Evolutionary conservation across 2,113 vertebrate genomes (phyloP).

Genomic region (Blennius ocellaris): DNA sequence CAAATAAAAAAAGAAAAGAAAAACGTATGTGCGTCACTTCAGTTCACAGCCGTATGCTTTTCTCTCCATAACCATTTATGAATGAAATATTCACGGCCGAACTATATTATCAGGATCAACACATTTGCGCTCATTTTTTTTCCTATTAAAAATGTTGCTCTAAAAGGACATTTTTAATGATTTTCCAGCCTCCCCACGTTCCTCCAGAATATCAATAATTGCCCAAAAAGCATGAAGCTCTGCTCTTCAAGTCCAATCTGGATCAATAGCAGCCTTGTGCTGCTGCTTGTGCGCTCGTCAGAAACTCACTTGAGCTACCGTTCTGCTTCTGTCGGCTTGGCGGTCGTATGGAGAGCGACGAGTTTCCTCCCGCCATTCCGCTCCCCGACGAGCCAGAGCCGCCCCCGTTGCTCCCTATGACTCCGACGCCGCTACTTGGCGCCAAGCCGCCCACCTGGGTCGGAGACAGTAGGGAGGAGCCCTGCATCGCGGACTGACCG

Average conservation of each 20-base stretch:
- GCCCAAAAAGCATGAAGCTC: no score
- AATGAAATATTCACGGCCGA: no score
- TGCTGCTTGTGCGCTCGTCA: neutral
- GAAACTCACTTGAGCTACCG: slow-evolving; percentile 87
- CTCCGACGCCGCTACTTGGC: slow-evolving; percentile 67
- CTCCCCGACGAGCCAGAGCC: slow-evolving; percentile 57
- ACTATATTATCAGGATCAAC: no score
- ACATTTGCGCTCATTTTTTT: no score
- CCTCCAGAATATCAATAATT: no score
- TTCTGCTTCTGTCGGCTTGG: slow-evolving; percentile 90
- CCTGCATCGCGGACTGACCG: slow-evolving; percentile 57
- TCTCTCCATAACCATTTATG: no score
- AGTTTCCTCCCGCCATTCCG: slow-evolving; percentile 57
- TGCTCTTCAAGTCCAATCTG: neutral
- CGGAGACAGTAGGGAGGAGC: slow-evolving; percentile 54
- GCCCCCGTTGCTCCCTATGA: slow-evolving; percentile 76
- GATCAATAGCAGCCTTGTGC: neutral
- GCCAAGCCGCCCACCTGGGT: slow-evolving; percentile 62
- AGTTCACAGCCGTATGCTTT: no score
- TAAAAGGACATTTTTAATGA: no score
- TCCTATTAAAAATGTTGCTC: no score
- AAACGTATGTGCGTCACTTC: no score
- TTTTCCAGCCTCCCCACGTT: no score
- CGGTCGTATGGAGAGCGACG: slow-evolving; percentile 78
- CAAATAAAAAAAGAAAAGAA: no score